A percentile compares a stretch with the other conserved stretches of the same genome.
Evolutionary conservation across 2,113 vertebrate genomes (phyloP).

Genomic region (Pan paniscus): DNA sequence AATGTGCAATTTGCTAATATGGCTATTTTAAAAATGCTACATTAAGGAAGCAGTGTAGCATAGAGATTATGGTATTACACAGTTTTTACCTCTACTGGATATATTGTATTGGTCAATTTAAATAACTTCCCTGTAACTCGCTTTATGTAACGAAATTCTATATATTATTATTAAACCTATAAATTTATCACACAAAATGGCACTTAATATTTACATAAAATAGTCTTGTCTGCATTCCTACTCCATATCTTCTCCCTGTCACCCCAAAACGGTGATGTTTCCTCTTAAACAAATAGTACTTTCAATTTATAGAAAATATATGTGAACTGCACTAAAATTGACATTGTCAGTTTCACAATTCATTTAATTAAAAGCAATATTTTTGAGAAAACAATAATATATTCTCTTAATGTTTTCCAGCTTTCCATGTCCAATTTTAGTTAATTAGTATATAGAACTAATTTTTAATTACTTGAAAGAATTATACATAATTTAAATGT

Average conservation of each 20-base stretch:
- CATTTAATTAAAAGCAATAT: neutral
- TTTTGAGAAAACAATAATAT: neutral
- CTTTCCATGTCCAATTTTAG: neutral
- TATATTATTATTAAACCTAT: neutral
- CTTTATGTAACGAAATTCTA: neutral
- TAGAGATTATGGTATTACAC: neutral
- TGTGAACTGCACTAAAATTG: neutral
- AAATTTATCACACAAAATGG: neutral
- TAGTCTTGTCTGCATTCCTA: neutral
- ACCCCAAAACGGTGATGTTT: neutral
- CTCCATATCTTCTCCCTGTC: fast-evolving
- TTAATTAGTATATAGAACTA: neutral
- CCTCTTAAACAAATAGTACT: neutral
- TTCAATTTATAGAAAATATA: neutral
- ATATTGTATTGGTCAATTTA: neutral
- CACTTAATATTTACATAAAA: neutral
- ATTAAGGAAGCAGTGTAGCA: neutral
- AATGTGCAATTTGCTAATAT: neutral
- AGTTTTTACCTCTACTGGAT: neutral
- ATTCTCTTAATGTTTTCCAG: neutral
- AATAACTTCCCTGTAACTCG: neutral
- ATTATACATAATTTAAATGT: neutral
- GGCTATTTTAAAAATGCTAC: neutral
- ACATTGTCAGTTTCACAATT: neutral
- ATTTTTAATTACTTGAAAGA: neutral